Evolutionary conservation across 2,888 invertebrate species (phyloP).

Genomic region (Hedychridium roseum): DNA sequence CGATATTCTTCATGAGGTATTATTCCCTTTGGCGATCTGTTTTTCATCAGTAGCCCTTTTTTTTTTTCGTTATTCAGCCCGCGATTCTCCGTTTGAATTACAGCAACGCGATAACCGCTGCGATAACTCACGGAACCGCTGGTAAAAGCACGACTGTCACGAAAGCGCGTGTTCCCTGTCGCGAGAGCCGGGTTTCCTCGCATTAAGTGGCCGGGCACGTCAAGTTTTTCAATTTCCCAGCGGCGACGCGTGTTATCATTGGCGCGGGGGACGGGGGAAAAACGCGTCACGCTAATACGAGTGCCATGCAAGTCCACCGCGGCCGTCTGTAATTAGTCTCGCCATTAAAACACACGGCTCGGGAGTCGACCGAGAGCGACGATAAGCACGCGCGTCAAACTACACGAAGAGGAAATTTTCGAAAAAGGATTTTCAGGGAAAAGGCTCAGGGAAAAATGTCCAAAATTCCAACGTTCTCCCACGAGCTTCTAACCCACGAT

Average conservation of each 20-base stretch:
- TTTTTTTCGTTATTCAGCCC: too few relatives aligned
- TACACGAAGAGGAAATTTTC: too few relatives aligned
- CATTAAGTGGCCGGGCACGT: slow-evolving; percentile 20
- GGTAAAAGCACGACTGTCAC: too few relatives aligned
- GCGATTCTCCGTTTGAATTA: too few relatives aligned
- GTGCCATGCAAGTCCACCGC: slow-evolving; percentile 28
- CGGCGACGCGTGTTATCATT: slow-evolving; percentile 32
- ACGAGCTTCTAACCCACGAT: neutral
- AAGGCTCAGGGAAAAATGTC: slow-evolving; percentile 34
- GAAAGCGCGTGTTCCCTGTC: slow-evolving; percentile 30
- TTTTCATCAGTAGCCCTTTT: too few relatives aligned
- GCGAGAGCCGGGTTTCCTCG: slow-evolving; percentile 24
- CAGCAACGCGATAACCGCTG: too few relatives aligned
- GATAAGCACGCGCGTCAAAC: neutral
- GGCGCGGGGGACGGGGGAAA: slow-evolving; percentile 13
- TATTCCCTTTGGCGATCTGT: too few relatives aligned
- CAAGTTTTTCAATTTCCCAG: slow-evolving; percentile 41
- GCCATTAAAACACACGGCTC: slow-evolving; percentile 52
- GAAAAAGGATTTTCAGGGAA: too few relatives aligned
- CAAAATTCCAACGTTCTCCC: neutral
- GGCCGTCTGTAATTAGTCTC: slow-evolving; percentile 50
- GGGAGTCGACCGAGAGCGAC: slow-evolving; percentile 33
- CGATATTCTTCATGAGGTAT: too few relatives aligned
- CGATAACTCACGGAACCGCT: too few relatives aligned
- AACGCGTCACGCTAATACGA: slow-evolving; percentile 37